phyloP scores from a whole-genome alignment of 2,797 vertebrate species.

The Falco concolor region DNA sequence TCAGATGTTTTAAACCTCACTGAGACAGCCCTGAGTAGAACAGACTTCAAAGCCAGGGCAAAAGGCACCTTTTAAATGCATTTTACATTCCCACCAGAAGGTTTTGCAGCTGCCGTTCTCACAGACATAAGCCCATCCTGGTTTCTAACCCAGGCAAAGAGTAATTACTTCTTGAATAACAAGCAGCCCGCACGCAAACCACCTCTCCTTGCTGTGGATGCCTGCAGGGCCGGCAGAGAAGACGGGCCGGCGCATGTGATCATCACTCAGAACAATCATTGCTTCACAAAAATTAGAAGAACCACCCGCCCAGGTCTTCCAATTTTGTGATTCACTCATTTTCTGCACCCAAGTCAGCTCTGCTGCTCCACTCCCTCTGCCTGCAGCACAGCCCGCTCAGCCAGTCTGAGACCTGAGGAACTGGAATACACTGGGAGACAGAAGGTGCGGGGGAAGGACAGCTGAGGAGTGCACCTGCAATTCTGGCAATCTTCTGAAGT shows the following conservation, averaged over 20 bases:
- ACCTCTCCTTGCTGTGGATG: background rate
- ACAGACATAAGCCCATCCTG: slow-evolving; percentile 20
- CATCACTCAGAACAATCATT: background rate
- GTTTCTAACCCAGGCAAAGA: slow-evolving; percentile 14
- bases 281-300: background rate
- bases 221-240: background rate
- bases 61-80: background rate
- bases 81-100: background rate
- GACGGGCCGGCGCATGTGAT: background rate
- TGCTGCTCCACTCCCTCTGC: background rate
- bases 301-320: background rate
- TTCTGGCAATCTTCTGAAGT: background rate
- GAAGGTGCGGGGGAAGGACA: background rate
- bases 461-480: background rate
- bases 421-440: background rate
- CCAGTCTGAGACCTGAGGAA: background rate
- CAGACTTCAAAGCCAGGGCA: slow-evolving; percentile 42
- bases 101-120: background rate
- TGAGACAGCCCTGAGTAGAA: background rate
- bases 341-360: background rate
- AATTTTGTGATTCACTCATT: accelerated
- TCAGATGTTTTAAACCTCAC: background rate
- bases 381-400: background rate
- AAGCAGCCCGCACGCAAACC: background rate
- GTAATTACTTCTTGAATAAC: slow-evolving; percentile 28